Base-by-base conservation (phyloP, 2,797 vertebrate species). In the Scleropages formosus region DNA sequence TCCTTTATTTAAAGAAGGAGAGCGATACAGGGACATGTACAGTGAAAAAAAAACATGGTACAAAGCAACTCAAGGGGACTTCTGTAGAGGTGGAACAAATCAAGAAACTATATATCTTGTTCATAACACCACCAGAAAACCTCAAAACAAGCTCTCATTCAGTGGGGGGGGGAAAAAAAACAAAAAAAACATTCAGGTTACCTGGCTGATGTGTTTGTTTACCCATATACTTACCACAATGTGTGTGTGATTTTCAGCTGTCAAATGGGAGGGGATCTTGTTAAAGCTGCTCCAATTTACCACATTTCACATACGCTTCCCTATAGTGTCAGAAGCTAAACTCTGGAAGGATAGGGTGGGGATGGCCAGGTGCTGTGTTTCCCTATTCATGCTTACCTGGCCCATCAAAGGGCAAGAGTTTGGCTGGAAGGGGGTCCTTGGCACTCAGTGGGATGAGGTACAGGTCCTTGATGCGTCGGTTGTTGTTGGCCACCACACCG, bases 391-490 rank as follows among this genome's bases (percentile, higher is more conserved):
- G 89, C 96, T 96, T 95, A 99, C 98, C 98, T 97, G 98, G 98
- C 87, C 97, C 97, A 91, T 99, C 95, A 89, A 99, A 99, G 62
- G 98, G 98, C 86, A 99, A 92, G 44, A 99, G 95, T 91, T 96
- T 98, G 80, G 96, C 91, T 75, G 98, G 98, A 85, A 99, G 91
- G 20, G 98, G 96, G 83, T 99, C 97, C 90, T 95, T 94, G 80
- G 95, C 90, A 85, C 95, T 94, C 85, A 99, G 88, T 9, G 98
- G 98, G 83, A 99, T 99, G 87, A 99, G 93, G 90, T 99, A 99
- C 78, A 99, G 96, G 90, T 99, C 96, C 93, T 99, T 99, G 89
- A 99, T 92, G 82, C 96, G 95, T 67, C 96, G 93, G 90, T 95
- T 97, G 90, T 95, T 98, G 88, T 99, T 98, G 69, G 96, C 96